phyloP scores from a whole-genome alignment of 92 coral and sea anemone genomes.

The Bergia puertoricense region DNA sequence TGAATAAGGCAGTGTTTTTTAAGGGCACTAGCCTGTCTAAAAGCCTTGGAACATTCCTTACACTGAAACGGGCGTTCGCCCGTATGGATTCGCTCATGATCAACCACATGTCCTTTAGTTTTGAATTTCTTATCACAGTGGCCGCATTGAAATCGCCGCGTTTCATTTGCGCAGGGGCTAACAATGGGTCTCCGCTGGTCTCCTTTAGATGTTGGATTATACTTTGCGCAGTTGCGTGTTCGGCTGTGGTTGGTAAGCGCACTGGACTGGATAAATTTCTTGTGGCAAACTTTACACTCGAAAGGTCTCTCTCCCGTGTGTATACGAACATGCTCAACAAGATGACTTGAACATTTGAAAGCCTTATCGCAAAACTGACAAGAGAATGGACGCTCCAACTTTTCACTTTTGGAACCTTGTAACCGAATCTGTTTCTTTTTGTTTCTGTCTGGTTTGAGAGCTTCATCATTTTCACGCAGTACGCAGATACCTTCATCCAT shows the following conservation, averaged over 20 bases:
- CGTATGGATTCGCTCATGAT: constrained; percentile 41
- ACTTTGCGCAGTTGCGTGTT: not conserved
- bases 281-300: constrained; percentile 21
- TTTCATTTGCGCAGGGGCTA: not conserved
- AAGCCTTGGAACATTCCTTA: constrained; percentile 13
- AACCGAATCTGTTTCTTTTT: not conserved
- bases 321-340: constrained; percentile 13
- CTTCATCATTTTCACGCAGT: not conserved
- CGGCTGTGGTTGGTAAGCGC: constrained; percentile 16
- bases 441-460: not conserved
- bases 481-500: not conserved
- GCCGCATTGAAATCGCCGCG: constrained; percentile 28
- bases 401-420: not conserved
- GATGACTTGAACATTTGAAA: constrained; percentile 33
- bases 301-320: constrained; percentile 32
- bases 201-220: not conserved
- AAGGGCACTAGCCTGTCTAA: constrained; percentile 34
- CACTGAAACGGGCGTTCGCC: constrained; percentile 42
- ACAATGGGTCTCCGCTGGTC: not conserved
- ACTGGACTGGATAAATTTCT: constrained; percentile 31
- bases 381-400: not conserved
- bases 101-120: constrained; percentile 23
- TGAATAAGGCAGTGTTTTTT: constrained; percentile 28
- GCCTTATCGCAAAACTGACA: constrained; percentile 25
- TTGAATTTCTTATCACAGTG: constrained; percentile 25